phyloP scores from a whole-genome alignment of 1,140 invertebrate genomes.

The Andrena cerasifolii region DNA sequence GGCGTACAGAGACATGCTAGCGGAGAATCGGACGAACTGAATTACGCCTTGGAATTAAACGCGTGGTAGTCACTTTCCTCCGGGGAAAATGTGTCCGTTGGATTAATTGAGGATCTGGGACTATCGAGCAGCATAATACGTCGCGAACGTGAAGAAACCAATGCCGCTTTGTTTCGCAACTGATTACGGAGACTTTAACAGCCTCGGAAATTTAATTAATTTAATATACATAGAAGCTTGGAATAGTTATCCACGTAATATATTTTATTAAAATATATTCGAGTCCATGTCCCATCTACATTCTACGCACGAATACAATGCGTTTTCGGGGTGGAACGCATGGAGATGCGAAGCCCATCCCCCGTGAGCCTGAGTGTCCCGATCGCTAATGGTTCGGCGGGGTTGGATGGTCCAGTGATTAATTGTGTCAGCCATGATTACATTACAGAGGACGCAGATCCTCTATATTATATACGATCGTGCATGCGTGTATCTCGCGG shows the following conservation, averaged over 20 bases:
- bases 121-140: too few species aligned
- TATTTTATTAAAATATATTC: too few species aligned
- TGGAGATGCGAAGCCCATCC: conserved; percentile 48
- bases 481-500: conserved; percentile 55
- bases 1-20: too few species aligned
- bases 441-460: conserved; percentile 65
- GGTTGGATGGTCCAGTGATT: conserved; percentile 72
- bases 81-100: too few species aligned
- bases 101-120: too few species aligned
- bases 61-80: too few species aligned
- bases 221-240: too few species aligned
- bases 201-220: neutral
- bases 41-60: too few species aligned
- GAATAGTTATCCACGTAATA: too few species aligned
- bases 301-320: conserved; percentile 4
- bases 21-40: too few species aligned
- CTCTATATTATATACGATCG: conserved; percentile 65
- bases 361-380: conserved; percentile 56
- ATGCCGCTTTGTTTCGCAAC: neutral
- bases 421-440: conserved; percentile 78
- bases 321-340: conserved; percentile 28
- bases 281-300: neutral
- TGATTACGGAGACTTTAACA: too few species aligned
- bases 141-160: neutral
- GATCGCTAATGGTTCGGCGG: conserved; percentile 67